Conservation (phyloP, 2,888 invertebrate genomes). For the Octonoba sinensis region DNA sequence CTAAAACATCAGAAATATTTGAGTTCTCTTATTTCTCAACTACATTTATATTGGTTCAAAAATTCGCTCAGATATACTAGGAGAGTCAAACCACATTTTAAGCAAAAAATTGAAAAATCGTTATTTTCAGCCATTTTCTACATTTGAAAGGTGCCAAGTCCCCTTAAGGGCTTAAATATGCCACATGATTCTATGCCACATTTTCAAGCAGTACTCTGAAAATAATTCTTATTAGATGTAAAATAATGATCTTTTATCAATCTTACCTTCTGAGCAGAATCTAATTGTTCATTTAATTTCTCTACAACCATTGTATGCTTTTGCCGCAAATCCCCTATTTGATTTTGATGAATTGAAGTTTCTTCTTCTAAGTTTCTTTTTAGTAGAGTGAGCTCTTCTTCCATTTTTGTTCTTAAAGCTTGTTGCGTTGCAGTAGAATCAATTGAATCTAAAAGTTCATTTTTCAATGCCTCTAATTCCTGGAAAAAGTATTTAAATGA, state of each 20-base stretch:
- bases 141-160: too few relatives aligned
- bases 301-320: constrained; percentile 93
- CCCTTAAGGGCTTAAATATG: too few relatives aligned
- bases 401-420: constrained; percentile 94
- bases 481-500: constrained; percentile 70
- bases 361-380: constrained; percentile 95
- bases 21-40: too few relatives aligned
- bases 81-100: too few relatives aligned
- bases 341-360: constrained; percentile 84
- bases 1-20: too few relatives aligned
- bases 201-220: too few relatives aligned
- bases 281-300: constrained; percentile 90
- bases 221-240: too few relatives aligned
- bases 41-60: too few relatives aligned
- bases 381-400: constrained; percentile 90
- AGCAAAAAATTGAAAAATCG: too few relatives aligned
- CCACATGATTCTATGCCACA: too few relatives aligned
- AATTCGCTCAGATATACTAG: too few relatives aligned
- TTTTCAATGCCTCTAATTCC: constrained; percentile 96
- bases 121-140: too few relatives aligned
- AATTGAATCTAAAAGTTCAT: constrained; percentile 93
- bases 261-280: constrained; percentile 80
- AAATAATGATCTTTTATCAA: background rate
- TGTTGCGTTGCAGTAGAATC: constrained; percentile 97
- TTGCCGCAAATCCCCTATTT: constrained; percentile 90